These are phyloP conservation scores for Melanogrammus aeglefinus DNA, from an alignment of 2,797 vertebrate species.

Conservation along the genomic window DNA sequence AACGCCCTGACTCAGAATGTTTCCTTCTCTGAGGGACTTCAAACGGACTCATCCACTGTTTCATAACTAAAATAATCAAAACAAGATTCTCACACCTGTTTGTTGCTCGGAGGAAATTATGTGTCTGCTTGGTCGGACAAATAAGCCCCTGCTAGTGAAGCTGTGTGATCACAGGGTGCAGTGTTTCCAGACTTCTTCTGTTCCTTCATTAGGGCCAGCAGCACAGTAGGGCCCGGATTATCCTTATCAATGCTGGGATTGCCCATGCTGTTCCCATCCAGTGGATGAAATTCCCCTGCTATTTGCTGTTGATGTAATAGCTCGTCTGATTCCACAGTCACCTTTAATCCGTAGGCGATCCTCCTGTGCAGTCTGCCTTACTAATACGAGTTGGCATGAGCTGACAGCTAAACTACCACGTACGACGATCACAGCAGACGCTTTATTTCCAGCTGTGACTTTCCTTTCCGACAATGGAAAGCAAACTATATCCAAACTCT, in stretches of 20 bases:
- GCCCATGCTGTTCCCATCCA: neutral
- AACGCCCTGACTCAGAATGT: neutral
- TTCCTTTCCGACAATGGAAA: neutral
- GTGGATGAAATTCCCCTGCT: neutral
- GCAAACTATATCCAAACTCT: neutral
- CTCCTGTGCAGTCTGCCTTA: neutral
- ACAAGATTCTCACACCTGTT: neutral
- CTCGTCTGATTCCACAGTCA: slow-evolving; percentile 37
- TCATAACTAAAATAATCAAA: neutral
- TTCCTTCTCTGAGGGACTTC: neutral
- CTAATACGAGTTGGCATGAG: neutral
- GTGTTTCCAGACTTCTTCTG: neutral
- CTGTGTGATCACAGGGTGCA: neutral
- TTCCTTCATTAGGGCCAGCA: neutral
- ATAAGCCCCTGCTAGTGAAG: neutral
- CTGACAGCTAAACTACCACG: neutral
- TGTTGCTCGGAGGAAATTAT: neutral
- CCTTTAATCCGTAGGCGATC: neutral
- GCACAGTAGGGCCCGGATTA: neutral
- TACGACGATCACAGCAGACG: neutral
- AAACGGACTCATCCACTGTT: neutral
- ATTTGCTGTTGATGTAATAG: slow-evolving; percentile 11
- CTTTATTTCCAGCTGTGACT: neutral
- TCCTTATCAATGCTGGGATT: slow-evolving; percentile 18
- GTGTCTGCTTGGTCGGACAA: neutral